Percentiles rank a stretch among this genome's conserved stretches.
phyloP scores from a whole-genome alignment of 2,888 invertebrate genomes.

The Macaria notata region DNA sequence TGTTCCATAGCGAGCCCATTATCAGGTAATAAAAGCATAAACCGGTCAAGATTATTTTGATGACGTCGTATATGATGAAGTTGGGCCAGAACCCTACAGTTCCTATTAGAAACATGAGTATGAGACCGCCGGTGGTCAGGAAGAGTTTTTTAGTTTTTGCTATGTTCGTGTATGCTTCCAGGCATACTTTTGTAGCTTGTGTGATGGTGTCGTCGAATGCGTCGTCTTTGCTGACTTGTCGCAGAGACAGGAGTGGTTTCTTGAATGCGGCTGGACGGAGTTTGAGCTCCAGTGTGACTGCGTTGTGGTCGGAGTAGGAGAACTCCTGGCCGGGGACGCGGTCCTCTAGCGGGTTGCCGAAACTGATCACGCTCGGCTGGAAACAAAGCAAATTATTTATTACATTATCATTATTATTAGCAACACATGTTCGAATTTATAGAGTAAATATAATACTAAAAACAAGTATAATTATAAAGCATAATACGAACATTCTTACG shows the following conservation, averaged over 20 bases:
- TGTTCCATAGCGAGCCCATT: conserved; percentile 92
- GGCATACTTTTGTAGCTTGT: conserved; percentile 83
- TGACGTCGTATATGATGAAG: conserved; percentile 76
- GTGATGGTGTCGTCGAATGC: conserved; percentile 65
- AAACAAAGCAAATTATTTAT: conserved; percentile 24
- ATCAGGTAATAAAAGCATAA: conserved; percentile 86
- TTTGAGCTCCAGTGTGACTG: conserved; percentile 84
- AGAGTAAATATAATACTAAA: no score
- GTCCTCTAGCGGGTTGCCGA: conserved; percentile 87
- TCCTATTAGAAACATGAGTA: conserved; percentile 78
- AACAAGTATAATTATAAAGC: no score
- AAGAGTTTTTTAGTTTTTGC: conserved; percentile 78
- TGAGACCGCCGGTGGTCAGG: conserved; percentile 69
- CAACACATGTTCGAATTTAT: no score
- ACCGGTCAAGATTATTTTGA: conserved; percentile 84
- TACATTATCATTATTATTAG: no score
- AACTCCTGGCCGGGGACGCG: conserved; percentile 87
- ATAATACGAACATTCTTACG: no score
- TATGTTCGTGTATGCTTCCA: conserved; percentile 78
- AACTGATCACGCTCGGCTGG: conserved; percentile 72
- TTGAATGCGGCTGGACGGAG: conserved; percentile 41
- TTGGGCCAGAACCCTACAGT: conserved; percentile 75
- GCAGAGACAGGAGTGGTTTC: conserved; percentile 21
- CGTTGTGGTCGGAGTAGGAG: conserved; percentile 96
- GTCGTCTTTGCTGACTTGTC: conserved; percentile 41